Evolutionary conservation across 2,797 vertebrate genomes (phyloP).

Genomic region (Macroramphosus scolopax): DNA sequence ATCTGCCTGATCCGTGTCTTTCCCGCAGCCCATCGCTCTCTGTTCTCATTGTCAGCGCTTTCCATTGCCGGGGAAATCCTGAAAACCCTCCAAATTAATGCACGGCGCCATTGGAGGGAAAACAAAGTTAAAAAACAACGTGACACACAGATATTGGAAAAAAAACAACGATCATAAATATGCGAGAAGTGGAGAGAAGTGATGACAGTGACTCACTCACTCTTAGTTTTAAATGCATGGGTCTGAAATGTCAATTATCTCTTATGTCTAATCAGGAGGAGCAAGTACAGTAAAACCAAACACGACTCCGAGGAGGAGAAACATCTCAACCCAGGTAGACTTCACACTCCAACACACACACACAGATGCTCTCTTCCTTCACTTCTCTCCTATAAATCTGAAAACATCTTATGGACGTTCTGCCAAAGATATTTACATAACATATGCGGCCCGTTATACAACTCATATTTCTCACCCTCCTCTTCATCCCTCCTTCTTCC

Average conservation of each 20-base stretch:
- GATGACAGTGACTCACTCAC: too few relatives aligned
- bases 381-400: constrained; percentile 28
- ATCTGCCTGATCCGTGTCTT: constrained; percentile 52
- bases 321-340: constrained; percentile 94
- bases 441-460: constrained; percentile 57
- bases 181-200: not conserved
- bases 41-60: constrained; percentile 56
- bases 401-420: constrained; percentile 29
- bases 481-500: constrained; percentile 34
- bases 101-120: constrained; percentile 1
- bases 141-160: constrained; percentile 11
- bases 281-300: constrained; percentile 98
- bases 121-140: constrained; percentile 27
- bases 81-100: constrained; percentile 25
- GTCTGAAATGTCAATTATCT: constrained; percentile 22
- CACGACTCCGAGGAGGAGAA: constrained; percentile 98
- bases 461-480: constrained; percentile 46
- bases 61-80: constrained; percentile 51
- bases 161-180: constrained; percentile 3
- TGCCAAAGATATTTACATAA: constrained; percentile 54
- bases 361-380: constrained; percentile 15
- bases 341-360: constrained; percentile 4
- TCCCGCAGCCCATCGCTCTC: constrained; percentile 51
- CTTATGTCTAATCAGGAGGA: constrained; percentile 80
- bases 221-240: not conserved